Evolutionary conservation across 2,888 invertebrate genomes (phyloP).

Genomic region (Clusia tigrina): DNA sequence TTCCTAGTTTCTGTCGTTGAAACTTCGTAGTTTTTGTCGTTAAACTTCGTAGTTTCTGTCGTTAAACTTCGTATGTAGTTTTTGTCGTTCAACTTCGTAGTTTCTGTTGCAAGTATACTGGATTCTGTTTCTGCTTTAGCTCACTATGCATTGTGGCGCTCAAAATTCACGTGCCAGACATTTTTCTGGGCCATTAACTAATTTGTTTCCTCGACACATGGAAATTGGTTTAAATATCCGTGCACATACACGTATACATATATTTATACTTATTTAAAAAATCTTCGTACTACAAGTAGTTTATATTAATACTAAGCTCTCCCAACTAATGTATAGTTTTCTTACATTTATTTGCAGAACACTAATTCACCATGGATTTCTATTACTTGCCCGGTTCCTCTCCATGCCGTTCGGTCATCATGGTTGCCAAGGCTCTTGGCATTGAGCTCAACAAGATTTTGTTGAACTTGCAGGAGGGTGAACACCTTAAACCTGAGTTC

Average conservation of each 20-base stretch:
- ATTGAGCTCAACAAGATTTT: slow-evolving; percentile 72
- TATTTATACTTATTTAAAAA: not conserved
- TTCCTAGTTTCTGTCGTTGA: no score
- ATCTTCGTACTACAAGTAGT: not conserved
- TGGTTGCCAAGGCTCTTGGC: slow-evolving; percentile 72
- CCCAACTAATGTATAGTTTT: not conserved
- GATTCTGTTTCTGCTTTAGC: no score
- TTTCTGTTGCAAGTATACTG: no score
- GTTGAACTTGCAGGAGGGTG: slow-evolving; percentile 68
- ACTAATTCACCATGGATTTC: slow-evolving; percentile 66
- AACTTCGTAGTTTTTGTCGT: no score
- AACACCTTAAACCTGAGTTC: slow-evolving; percentile 74
- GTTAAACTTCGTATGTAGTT: no score
- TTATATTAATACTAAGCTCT: not conserved
- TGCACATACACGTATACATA: not conserved
- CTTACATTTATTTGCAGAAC: not conserved
- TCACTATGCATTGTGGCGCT: no score
- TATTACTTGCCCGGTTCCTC: slow-evolving; percentile 71
- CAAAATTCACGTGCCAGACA: no score
- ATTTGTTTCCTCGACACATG: not conserved
- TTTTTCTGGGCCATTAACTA: no score
- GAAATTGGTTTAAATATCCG: not conserved
- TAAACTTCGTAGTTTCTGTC: no score
- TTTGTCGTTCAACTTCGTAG: no score
- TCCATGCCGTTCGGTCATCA: slow-evolving; percentile 71